phyloP scores from a whole-genome alignment of 2,888 invertebrate species.

The Dynastes tityus region DNA sequence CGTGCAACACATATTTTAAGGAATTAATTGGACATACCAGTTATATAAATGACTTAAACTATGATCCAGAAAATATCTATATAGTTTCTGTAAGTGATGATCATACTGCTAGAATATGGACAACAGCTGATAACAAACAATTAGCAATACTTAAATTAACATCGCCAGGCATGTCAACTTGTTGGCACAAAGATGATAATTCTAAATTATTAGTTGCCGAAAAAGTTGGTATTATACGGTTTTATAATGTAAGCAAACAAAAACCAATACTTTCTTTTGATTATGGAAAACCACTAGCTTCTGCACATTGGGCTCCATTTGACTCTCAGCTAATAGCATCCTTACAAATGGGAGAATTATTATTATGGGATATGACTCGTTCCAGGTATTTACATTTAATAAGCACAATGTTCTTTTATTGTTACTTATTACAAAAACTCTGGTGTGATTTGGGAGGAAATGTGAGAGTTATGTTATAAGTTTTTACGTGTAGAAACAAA shows the following conservation, averaged over 20 bases:
- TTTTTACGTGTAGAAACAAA: too few relatives aligned
- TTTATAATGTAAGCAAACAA: slow-evolving; percentile 81
- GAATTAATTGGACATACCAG: slow-evolving; percentile 77
- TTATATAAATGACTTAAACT: slow-evolving; percentile 81
- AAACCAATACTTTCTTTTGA: slow-evolving; percentile 79
- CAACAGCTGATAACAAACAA: slow-evolving; percentile 71
- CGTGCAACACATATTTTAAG: slow-evolving; percentile 63
- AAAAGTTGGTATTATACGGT: slow-evolving; percentile 81
- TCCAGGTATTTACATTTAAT: slow-evolving; percentile 72
- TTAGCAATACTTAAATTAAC: slow-evolving; percentile 76
- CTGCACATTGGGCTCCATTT: slow-evolving; percentile 81
- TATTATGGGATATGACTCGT: slow-evolving; percentile 79
- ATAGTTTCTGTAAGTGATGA: slow-evolving; percentile 86
- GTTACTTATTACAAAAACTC: not conserved
- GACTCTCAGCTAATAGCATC: slow-evolving; percentile 77
- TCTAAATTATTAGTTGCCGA: slow-evolving; percentile 83
- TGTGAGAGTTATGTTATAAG: too few relatives aligned
- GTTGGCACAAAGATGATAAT: slow-evolving; percentile 81
- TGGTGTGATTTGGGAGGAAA: not conserved
- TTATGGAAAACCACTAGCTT: slow-evolving; percentile 76
- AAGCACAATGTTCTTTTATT: not conserved
- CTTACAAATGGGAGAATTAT: slow-evolving; percentile 78
- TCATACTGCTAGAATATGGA: slow-evolving; percentile 82
- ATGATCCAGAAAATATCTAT: slow-evolving; percentile 79
- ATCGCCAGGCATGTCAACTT: slow-evolving; percentile 77